Evolutionary conservation across 2,888 invertebrate species (phyloP), one percentile per base, ranked within the genome.

Genomic region (Nephrotoma guestfalica): DNA sequence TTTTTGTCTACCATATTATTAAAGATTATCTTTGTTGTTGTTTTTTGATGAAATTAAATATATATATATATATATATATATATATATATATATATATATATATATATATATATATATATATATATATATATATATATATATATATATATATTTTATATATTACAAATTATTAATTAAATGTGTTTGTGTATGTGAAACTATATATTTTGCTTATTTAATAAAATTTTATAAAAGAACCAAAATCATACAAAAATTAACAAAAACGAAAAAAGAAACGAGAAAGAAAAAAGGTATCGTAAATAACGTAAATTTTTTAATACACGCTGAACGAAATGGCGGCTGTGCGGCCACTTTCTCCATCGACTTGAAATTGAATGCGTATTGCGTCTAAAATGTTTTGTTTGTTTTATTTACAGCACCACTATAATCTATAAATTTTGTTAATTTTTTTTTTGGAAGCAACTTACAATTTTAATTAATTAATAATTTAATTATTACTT

Each of bases 381-480:
- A 51, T 51, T 51, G 6, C 7, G 51, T 15, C n/a, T 51, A 51
- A 51, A 51, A n/a, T 18, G 30, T 18, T 30, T 71, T 18, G 4
- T n/a, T 51, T 15, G 4, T 71, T 71, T 71, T 71, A 71, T 71
- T 71, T 71, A 71, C 71, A 71, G 71, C 71, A 85, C 85, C 43
- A 85, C 43, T 85, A 43, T 85, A 42, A 85, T 85, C 43, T 85
- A 43, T 85, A 43, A 43, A 43, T 85, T 85, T 83, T 71, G n/a
- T 71, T 71, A 11, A 18, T 85, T 41, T 41, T 42, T 84, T 43
- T 42, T 85, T 85, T 85, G 85, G 85, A 85, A 85, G 85, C 85
- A 85, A 85, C 85, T 85, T 85, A 85, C 43, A 85, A 43, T 85
- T 42, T 85, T 85, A 83, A 15, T 83, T 71, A 42, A 43, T 42